Base-by-base conservation (phyloP, 2,113 vertebrate species). In the Ammodytes marinus region DNA sequence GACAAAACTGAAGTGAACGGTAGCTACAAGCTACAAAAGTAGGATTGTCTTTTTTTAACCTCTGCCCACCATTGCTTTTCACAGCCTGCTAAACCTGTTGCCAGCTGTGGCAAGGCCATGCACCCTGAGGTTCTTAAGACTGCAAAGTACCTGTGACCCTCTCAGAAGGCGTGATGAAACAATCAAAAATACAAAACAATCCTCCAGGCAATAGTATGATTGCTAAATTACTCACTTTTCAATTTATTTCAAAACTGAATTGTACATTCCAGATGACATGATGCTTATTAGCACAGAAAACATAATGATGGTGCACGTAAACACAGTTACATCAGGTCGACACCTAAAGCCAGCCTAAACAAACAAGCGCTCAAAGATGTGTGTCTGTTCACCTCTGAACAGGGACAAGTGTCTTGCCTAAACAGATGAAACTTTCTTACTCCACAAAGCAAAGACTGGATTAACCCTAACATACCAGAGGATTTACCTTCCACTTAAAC, bases 311-410 rank as follows among this genome's bases (percentile, higher is more conserved):
- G 8, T 17, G 47, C 43, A 17, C n/a, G 74, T 57, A 66, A 82
- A 72, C 55, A 54, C 42, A 65, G 53, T 13, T 35, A 54, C 59
- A 83, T 86, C 27, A 58, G 66, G 72, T 55, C 4, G 43, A 70
- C 59, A 66, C 9, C n/a, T 70, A 17, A 39, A 79, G 42, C 64
- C 6, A 1, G 6, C n/a, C 55, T 60, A 63, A 84, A 77, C 35
- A 75, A 83, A 69, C 74, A 50, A 66, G 37, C 1, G 1, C 39
- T 45, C 6, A 61, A 57, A 79, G 46, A 63, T 69, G 52, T 54
- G 54, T 66, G 80, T 83, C 77, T 67, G 80, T 57, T 78, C 59
- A 71, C 77, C 12, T 80, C 65, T 65, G 46, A 52, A 79, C 35
- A 74, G 13, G 39, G 54, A 58, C 69, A 66, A 78, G 53, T 52